Evolutionary conservation across 2,113 vertebrate species (phyloP).

Genomic region (Proteles cristata): DNA sequence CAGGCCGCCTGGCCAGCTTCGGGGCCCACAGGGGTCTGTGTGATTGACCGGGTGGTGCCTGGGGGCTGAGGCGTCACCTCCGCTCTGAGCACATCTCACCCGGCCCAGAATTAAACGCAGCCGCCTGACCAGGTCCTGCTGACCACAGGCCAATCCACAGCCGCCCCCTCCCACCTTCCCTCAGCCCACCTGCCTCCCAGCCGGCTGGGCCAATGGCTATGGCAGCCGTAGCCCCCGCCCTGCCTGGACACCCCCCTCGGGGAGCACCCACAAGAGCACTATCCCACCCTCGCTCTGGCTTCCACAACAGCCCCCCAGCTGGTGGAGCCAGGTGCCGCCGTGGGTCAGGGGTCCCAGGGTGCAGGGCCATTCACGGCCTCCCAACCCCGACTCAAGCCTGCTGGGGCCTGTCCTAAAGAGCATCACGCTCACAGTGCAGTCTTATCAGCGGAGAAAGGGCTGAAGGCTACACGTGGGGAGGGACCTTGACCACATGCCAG

Average conservation of each 20-base stretch:
- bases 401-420: neutral
- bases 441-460: neutral
- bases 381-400: neutral
- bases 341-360: neutral
- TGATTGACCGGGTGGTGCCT: too few relatives aligned
- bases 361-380: rapidly evolving
- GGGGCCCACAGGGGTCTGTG: neutral
- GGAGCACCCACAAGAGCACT: neutral
- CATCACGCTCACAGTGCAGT: rapidly evolving
- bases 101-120: neutral
- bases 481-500: neutral
- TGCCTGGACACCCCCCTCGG: rapidly evolving
- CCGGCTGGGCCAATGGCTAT: neutral
- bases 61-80: too few relatives aligned
- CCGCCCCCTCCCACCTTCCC: rapidly evolving
- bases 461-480: rapidly evolving
- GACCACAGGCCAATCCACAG: neutral
- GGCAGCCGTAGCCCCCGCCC: rapidly evolving
- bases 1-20: neutral
- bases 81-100: neutral
- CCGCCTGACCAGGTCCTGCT: neutral
- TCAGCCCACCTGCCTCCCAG: neutral
- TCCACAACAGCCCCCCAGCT: too few relatives aligned
- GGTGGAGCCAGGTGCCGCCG: neutral
- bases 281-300: rapidly evolving